phyloP scores from a whole-genome alignment of 2,888 invertebrate genomes.

The Rotaria sp. region DNA sequence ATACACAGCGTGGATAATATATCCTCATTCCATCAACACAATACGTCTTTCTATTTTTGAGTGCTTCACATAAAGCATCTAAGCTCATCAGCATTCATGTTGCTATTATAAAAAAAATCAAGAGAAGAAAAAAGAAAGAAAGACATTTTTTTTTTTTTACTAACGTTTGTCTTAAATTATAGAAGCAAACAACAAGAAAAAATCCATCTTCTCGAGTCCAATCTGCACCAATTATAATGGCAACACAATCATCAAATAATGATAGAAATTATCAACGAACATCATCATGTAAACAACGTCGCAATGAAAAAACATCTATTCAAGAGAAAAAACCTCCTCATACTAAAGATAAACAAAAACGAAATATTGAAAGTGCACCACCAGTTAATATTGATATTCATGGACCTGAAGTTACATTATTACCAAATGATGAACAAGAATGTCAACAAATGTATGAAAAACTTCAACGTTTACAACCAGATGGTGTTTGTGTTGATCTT shows the following conservation, averaged over 20 bases:
- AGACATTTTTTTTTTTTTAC: not conserved
- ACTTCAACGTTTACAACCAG: slow-evolving; percentile 16
- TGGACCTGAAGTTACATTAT: not conserved
- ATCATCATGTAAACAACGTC: not conserved
- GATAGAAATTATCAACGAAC: not conserved
- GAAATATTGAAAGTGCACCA: not conserved
- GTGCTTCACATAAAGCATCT: not conserved
- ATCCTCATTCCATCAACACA: no score
- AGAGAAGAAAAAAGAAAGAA: not conserved
- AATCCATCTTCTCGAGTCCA: not conserved
- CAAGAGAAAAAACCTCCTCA: not conserved
- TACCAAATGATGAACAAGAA: not conserved
- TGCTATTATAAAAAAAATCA: not conserved
- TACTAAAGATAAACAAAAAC: not conserved
- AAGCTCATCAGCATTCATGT: not conserved
- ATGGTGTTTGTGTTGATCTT: not conserved
- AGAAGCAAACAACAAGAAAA: not conserved
- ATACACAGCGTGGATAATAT: no score
- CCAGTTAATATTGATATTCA: not conserved
- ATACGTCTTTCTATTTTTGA: not conserved
- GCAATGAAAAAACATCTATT: not conserved
- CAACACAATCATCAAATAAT: not conserved
- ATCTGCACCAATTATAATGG: not conserved
- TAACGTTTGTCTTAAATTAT: not conserved
- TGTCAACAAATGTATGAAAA: not conserved